A percentile compares a stretch with the other conserved stretches of the same genome.
Evolutionary conservation across 2,888 invertebrate genomes (phyloP).

Genomic region (Onthophagus sagittarius): DNA sequence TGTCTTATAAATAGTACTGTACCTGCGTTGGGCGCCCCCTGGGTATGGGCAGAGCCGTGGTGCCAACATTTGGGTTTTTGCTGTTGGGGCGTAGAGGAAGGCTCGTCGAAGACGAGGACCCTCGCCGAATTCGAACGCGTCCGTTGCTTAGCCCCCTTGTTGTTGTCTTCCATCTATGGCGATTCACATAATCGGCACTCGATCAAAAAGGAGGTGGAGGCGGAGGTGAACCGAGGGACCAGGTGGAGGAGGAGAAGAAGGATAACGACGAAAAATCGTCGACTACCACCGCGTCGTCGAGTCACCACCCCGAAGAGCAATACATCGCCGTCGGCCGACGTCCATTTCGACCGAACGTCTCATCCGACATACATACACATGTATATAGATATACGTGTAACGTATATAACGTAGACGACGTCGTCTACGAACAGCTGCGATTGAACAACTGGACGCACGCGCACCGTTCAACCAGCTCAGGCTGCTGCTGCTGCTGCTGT

Average conservation of each 20-base stretch:
- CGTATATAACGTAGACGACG: neutral
- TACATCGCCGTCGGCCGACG: neutral
- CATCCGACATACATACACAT: neutral
- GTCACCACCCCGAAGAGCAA: neutral
- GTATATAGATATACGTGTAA: neutral
- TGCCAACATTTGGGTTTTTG: neutral
- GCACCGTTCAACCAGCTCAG: neutral
- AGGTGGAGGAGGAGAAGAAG: no score
- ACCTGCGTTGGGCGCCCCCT: conserved; percentile 3
- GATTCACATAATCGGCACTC: conserved; percentile 24
- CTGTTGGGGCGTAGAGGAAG: conserved; percentile 39
- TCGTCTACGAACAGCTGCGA: neutral
- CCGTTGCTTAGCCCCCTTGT: conserved; percentile 42
- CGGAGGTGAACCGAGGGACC: neutral
- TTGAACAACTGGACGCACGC: neutral
- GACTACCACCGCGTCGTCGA: neutral
- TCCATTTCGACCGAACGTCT: neutral
- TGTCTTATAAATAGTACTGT: conserved; percentile 1
- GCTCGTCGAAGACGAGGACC: conserved; percentile 73
- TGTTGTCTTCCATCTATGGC: conserved; percentile 42
- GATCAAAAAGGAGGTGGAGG: neutral
- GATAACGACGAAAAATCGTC: neutral
- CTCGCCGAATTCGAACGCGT: conserved; percentile 62
- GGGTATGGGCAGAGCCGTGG: neutral
- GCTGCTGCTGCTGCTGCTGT: no score